These are phyloP conservation scores for Hapalemur alaotrensis DNA, from an alignment of 2,797 vertebrate genomes.

Conservation along the genomic window DNA sequence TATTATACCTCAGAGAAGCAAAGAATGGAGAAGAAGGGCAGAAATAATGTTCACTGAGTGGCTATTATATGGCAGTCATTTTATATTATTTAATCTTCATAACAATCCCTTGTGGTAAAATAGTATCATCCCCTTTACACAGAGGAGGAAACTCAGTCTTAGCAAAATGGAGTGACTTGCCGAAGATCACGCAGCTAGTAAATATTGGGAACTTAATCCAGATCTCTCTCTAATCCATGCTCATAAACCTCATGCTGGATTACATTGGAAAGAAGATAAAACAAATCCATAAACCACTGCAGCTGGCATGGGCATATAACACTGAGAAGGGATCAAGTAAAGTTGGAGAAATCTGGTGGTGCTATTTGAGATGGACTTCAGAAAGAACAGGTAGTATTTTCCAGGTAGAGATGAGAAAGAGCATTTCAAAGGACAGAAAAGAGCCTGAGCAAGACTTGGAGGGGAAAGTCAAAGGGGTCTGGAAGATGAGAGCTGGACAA, in stretches of 20 bases:
- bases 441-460: neutral
- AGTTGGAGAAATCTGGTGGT: neutral
- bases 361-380: neutral
- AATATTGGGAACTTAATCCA: neutral
- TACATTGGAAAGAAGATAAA: neutral
- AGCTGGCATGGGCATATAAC: neutral
- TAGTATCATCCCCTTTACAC: neutral
- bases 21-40: neutral
- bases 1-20: neutral
- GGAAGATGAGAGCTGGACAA: neutral
- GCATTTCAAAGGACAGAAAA: neutral
- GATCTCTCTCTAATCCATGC: neutral
- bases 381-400: neutral
- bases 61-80: neutral
- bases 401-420: neutral
- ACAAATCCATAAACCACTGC: neutral
- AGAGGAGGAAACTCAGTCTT: neutral
- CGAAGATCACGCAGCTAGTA: neutral
- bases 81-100: neutral
- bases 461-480: neutral
- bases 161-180: neutral
- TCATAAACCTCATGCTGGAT: neutral
- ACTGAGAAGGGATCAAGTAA: neutral
- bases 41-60: neutral
- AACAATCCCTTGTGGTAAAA: neutral